A percentile compares a stretch with the other conserved stretches of the same genome.
phyloP scores from a whole-genome alignment of 2,113 vertebrate genomes.

The Pygoscelis adeliae region DNA sequence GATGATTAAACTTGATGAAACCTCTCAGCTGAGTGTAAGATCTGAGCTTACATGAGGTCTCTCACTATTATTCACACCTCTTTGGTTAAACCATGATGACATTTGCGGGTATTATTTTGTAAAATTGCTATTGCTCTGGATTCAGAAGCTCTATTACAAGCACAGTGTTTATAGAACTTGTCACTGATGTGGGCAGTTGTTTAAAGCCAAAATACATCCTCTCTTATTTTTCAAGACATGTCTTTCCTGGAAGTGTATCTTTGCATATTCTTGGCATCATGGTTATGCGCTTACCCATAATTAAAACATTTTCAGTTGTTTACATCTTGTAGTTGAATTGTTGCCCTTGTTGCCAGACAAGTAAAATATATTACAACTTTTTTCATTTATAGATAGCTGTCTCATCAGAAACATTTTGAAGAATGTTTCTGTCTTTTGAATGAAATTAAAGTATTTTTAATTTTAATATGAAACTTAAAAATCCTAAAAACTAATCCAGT shows the following conservation, averaged over 20 bases:
- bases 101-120: neutral
- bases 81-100: neutral
- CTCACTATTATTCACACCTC: neutral
- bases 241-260: conserved; percentile 24
- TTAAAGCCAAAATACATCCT: neutral
- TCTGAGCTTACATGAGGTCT: neutral
- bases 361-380: neutral
- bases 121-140: conserved; percentile 31
- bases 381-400: neutral
- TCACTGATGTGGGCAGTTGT: conserved; percentile 45
- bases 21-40: neutral
- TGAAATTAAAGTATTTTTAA: neutral
- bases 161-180: neutral
- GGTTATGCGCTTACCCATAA: neutral
- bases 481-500: neutral
- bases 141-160: conserved; percentile 12
- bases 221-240: neutral
- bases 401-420: neutral
- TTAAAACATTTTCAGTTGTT: conserved; percentile 13
- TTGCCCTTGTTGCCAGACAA: neutral
- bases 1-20: conserved; percentile 16
- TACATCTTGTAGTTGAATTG: neutral
- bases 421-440: neutral
- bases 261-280: neutral
- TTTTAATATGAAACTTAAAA: neutral